phyloP scores from a whole-genome alignment of 2,113 vertebrate genomes.

The Cervus canadensis region DNA sequence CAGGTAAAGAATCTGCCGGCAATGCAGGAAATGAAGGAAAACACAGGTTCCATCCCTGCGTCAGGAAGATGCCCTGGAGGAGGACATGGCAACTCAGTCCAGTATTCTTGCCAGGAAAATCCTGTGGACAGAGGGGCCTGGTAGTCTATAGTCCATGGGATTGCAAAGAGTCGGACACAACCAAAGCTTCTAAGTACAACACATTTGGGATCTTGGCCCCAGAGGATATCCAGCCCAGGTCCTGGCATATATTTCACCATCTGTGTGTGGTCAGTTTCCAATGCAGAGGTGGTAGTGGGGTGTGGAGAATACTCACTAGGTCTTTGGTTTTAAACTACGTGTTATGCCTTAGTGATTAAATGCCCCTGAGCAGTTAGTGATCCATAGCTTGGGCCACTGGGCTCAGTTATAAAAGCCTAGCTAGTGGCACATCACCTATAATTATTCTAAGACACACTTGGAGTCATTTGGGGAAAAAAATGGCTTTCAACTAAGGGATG shows the following conservation, averaged over 20 bases:
- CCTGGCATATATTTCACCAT: fast-evolving
- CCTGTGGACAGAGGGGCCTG: not conserved
- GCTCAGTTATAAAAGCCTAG: not conserved
- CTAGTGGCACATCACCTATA: not conserved
- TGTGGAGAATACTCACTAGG: not conserved
- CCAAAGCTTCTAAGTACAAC: not conserved
- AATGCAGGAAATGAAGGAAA: not conserved
- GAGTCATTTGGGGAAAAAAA: not conserved
- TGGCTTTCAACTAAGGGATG: not conserved
- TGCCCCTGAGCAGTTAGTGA: not conserved
- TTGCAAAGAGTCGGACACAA: not conserved
- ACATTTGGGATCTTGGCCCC: not conserved
- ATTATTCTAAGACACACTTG: not conserved
- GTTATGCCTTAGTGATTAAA: not conserved
- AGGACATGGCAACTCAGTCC: not conserved
- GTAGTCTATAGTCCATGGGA: not conserved
- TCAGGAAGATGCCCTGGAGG: not conserved
- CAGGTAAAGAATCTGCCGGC: not conserved
- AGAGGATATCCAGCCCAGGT: not conserved
- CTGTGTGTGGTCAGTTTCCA: not conserved
- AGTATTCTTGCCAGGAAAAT: not conserved
- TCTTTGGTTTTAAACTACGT: not conserved
- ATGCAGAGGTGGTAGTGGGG: not conserved
- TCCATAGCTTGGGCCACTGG: not conserved
- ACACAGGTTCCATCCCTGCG: not conserved